These are phyloP conservation scores for Malurus cyaneus DNA, from an alignment of 2,113 vertebrate species.

Conservation along the genomic window DNA sequence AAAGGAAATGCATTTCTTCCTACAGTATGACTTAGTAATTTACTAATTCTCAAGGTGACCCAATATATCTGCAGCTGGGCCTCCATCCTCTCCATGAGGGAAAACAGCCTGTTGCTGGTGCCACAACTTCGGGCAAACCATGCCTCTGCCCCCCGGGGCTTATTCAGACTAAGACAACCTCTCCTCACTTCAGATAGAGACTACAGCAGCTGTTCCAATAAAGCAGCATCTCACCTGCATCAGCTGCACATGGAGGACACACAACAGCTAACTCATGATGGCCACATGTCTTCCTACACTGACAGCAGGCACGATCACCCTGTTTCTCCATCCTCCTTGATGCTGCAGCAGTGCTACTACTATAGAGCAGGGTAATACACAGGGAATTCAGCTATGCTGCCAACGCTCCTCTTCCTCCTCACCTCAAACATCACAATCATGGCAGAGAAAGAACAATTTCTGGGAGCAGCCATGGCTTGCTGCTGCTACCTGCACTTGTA, in stretches of 20 bases:
- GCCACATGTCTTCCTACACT: not conserved
- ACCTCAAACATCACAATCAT: not conserved
- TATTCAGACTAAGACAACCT: not conserved
- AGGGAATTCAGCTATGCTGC: not conserved
- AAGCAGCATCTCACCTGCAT: not conserved
- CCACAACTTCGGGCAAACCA: not conserved
- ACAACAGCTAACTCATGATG: not conserved
- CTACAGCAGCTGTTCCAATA: not conserved
- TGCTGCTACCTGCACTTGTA: not conserved
- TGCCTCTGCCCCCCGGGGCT: not conserved
- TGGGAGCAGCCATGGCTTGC: not conserved
- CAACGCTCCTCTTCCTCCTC: not conserved
- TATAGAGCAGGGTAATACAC: not conserved
- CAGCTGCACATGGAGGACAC: not conserved
- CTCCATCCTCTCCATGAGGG: not conserved
- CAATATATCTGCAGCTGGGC: not conserved
- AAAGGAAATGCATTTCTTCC: not conserved
- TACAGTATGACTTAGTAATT: not conserved
- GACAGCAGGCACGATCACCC: not conserved
- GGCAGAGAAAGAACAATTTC: not conserved
- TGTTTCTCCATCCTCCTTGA: not conserved
- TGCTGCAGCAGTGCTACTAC: not conserved
- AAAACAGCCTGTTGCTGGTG: not conserved
- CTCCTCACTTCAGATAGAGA: not conserved
- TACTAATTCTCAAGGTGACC: not conserved